Evolutionary conservation across 1,140 invertebrate species (phyloP), one percentile per base, ranked within the genome.

Genomic region (Fragariocoptes setiger): DNA sequence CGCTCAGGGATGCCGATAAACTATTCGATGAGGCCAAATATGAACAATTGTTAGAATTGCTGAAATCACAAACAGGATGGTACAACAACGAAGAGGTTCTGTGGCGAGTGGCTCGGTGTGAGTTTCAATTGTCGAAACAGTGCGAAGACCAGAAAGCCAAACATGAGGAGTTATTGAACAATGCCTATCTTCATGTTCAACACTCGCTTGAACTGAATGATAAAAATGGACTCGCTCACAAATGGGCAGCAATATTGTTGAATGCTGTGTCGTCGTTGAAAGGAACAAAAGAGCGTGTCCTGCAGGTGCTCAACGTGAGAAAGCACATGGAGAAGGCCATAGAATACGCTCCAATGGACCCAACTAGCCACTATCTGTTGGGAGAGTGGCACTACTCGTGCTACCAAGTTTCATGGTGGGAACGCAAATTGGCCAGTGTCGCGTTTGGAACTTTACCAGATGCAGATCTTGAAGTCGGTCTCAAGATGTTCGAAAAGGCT

Each of bases 301-400:
- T 13, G 21, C 41, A 45, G 19, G 16, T 42, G n/a, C 21, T 45
- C 4, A 42, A 42, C 31, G 21, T 45, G 4, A 20, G 31, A 13
- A 12, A 38, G 5, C 40, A 42, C 18, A 45, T 45, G 44, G 40
- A 45, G 38, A 39, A 38, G 37, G 44, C 44, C n/a, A 45, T 45
- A 12, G n/a, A 42, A 42, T 42, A 19, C 20, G 21, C 37, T 20
- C 44, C 44, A 4, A 39, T 38, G 12, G 44, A 45, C 16, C 40
- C 40, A 18, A 45, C 44, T 3, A n/a, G 31, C 19, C 21, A 42
- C 19, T 45, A 45, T 19, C 25, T 45, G 19, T 20, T 45, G n/a
- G 44, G 40, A 2, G 40, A 45, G 22, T 45, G 44, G 44, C 40
- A 45, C 17, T 45, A 22, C 38, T 43, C 40, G 3, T 42, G 40